A percentile compares a stretch with the other conserved stretches of the same genome.
Evolutionary conservation across 2,888 invertebrate species (phyloP).

Genomic region (Hirtodrosophila duncani): DNA sequence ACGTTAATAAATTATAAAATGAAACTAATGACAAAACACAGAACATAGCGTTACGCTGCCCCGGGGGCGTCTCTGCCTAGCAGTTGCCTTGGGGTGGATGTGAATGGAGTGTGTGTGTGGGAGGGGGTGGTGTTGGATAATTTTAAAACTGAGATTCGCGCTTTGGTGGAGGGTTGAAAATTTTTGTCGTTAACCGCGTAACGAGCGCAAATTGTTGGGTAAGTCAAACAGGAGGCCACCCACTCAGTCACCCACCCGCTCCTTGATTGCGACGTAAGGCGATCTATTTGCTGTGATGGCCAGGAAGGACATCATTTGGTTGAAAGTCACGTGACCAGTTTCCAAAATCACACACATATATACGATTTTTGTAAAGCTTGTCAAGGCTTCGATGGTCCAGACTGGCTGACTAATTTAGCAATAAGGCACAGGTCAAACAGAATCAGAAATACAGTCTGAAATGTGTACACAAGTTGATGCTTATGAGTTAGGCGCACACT

Average conservation of each 20-base stretch:
- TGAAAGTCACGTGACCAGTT: conserved; percentile 26
- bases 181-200: conserved; percentile 68
- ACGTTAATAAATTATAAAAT: conserved; percentile 77
- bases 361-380: neutral
- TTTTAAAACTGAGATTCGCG: conserved; percentile 45
- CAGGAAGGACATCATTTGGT: conserved; percentile 11
- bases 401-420: no score
- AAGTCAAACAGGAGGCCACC: conserved; percentile 9
- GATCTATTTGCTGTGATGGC: no score
- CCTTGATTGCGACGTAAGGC: conserved; percentile 12
- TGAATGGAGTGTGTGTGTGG: neutral
- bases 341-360: conserved; percentile 17
- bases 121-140: conserved; percentile 7
- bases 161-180: conserved; percentile 36
- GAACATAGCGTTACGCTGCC: conserved; percentile 24
- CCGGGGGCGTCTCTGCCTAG: no score
- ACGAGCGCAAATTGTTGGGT: conserved; percentile 73
- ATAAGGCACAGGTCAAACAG: no score
- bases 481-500: no score
- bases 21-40: conserved; percentile 75
- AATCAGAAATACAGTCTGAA: no score
- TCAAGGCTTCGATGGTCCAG: no score
- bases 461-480: no score
- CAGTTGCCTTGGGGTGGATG: neutral
- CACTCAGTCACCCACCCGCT: neutral